These are phyloP conservation scores for Seriola rivoliana DNA, from an alignment of 2,113 vertebrate species.

Conservation along the genomic window DNA sequence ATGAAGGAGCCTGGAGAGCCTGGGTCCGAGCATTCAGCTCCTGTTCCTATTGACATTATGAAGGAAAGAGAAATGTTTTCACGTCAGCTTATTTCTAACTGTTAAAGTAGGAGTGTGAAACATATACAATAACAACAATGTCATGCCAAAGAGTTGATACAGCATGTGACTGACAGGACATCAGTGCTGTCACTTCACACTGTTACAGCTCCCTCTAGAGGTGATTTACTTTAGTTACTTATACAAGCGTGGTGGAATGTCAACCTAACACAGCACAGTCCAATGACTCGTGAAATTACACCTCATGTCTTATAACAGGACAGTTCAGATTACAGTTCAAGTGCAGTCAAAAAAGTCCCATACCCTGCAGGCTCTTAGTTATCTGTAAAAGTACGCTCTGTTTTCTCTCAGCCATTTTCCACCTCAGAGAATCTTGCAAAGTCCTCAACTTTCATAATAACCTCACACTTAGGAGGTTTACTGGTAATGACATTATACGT, in stretches of 20 bases:
- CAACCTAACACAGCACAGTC: constrained; percentile 41
- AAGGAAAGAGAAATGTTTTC: background rate
- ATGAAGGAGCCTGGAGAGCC: constrained; percentile 93
- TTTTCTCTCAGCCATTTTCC: constrained; percentile 39
- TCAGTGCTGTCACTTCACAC: background rate
- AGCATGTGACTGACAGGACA: background rate
- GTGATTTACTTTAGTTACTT: constrained; percentile 32
- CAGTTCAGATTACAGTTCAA: constrained; percentile 44
- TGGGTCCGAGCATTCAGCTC: constrained; percentile 95
- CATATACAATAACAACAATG: background rate
- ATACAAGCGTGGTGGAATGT: constrained; percentile 24
- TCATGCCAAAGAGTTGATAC: background rate
- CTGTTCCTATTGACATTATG: constrained; percentile 88
- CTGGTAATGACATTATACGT: constrained; percentile 6
- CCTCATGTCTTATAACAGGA: constrained; percentile 47
- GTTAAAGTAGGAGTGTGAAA: background rate
- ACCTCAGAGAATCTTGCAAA: constrained; percentile 31
- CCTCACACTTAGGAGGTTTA: constrained; percentile 3
- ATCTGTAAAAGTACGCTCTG: constrained; percentile 8
- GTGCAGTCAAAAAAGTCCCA: constrained; percentile 27
- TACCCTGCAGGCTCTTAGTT: constrained; percentile 11
- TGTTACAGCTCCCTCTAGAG: constrained; percentile 66
- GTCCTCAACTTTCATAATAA: constrained; percentile 23
- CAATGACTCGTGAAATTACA: constrained; percentile 74
- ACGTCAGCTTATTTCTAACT: background rate